Base-by-base conservation (phyloP, 2,888 invertebrate species). In the Spicauda simplicius region DNA sequence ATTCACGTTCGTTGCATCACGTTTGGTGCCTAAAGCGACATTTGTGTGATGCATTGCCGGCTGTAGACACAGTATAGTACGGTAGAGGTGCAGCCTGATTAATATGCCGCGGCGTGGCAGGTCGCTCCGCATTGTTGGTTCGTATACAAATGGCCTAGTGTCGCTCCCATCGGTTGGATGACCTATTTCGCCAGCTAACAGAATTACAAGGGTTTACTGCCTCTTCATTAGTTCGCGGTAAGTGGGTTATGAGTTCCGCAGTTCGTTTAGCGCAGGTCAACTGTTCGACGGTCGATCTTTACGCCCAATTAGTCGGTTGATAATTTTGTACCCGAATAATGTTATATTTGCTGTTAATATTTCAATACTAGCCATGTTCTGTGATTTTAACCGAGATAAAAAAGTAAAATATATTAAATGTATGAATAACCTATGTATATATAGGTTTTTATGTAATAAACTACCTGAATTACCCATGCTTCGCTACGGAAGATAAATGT, bases 171-270 rank as follows among this genome's bases (percentile, higher is more conserved):
- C 41, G 54, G 62, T 37, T 41, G 53, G 53, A 30, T 65, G 65
- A 41, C 65, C 65, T 66, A 66, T 66, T 59, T 66, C 30, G 58
- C 53, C 14, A 50, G 59, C 59, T 60, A 66, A 66, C 65, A 48
- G 48, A 59, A 60, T 66, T 66, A 66, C 48, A 50, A 66, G 66
- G 66, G 66, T 60, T 60, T 66, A 48, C 60, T 59, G 55, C 58
- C 64, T 66, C 66, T 66, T 66, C 66, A 66, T 37, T 66, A 66
- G 59, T 25, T 60, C 45, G 45, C n/a, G 58, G 59, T 65, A 65
- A 66, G 48, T 66, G 65, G 59, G 65, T 66, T 66, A 66, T 66
- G 45, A 58, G 65, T 53, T 58, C 52, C 64, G 41, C 64, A 58
- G 52, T 53, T 64, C 64, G 52, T 64, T 64, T 58, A 64, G 52